These are phyloP conservation scores for Formica aserva DNA, from an alignment of 2,888 invertebrate species.

Conservation along the genomic window DNA sequence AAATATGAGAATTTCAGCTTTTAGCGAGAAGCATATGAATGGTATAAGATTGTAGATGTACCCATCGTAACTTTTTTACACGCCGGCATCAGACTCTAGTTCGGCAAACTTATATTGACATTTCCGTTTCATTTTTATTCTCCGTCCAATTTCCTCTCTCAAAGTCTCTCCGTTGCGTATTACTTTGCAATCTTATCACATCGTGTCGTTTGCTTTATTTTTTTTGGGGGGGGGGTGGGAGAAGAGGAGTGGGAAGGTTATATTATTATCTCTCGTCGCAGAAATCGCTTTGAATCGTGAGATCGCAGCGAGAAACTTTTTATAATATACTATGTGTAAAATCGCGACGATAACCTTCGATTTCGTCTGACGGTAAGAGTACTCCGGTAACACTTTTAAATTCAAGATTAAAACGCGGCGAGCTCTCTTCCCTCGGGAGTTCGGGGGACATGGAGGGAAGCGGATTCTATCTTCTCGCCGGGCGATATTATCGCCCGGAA, in stretches of 20 bases:
- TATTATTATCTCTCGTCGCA: background rate
- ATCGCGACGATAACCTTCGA: conserved; percentile 24
- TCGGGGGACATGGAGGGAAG: background rate
- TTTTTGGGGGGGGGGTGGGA: background rate
- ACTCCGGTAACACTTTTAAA: conserved; percentile 38
- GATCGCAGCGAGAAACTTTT: background rate
- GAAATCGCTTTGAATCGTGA: conserved; percentile 23
- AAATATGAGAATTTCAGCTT: background rate
- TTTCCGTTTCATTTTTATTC: conserved; percentile 15
- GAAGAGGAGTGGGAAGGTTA: background rate
- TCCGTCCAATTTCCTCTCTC: conserved; percentile 14
- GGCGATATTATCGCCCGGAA: conserved; percentile 76
- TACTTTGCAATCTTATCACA: conserved; percentile 19
- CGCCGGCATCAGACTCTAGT: background rate
- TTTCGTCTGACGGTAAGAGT: background rate
- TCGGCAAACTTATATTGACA: background rate
- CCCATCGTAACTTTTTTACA: background rate
- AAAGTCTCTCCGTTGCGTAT: background rate
- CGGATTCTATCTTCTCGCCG: conserved; percentile 65
- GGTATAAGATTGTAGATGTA: background rate
- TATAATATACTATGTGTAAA: conserved; percentile 5
- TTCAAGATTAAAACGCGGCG: conserved; percentile 49
- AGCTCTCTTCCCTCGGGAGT: background rate
- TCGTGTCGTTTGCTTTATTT: background rate
- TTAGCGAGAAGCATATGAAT: background rate